These are phyloP conservation scores for Noctilio leporinus DNA, from an alignment of 2,113 vertebrate genomes.

Conservation along the genomic window DNA sequence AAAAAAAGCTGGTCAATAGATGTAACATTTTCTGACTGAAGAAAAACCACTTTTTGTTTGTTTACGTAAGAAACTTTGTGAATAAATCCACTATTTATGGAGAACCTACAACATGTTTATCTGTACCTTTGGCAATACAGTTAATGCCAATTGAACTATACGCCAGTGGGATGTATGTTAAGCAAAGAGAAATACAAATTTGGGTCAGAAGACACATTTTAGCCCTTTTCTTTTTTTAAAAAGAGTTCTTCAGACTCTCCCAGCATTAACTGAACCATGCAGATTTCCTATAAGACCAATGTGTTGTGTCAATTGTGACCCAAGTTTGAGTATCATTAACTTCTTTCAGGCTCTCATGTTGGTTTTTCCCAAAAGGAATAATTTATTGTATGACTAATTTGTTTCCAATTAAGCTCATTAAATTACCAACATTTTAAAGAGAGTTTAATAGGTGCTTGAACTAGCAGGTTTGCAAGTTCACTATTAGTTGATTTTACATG, in stretches of 20 bases:
- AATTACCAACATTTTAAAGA: constrained; percentile 18
- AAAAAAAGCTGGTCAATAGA: not conserved
- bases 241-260: not conserved
- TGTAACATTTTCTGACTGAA: not conserved
- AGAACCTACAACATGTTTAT: not conserved
- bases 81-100: not conserved
- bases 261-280: not conserved
- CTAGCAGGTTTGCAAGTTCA: not conserved
- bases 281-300: not conserved
- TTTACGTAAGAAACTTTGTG: not conserved
- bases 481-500: constrained; percentile 12
- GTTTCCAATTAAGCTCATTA: not conserved
- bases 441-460: not conserved
- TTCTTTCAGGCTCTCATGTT: not conserved
- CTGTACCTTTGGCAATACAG: not conserved
- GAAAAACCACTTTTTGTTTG: not conserved
- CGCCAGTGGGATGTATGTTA: not conserved
- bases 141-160: not conserved
- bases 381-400: not conserved
- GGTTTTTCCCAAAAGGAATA: constrained; percentile 16
- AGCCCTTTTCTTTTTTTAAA: not conserved
- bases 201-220: not conserved
- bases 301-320: not conserved
- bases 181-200: not conserved
- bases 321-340: not conserved